phyloP scores from a whole-genome alignment of 2,797 vertebrate species.

The Sebastolobus alascanus region DNA sequence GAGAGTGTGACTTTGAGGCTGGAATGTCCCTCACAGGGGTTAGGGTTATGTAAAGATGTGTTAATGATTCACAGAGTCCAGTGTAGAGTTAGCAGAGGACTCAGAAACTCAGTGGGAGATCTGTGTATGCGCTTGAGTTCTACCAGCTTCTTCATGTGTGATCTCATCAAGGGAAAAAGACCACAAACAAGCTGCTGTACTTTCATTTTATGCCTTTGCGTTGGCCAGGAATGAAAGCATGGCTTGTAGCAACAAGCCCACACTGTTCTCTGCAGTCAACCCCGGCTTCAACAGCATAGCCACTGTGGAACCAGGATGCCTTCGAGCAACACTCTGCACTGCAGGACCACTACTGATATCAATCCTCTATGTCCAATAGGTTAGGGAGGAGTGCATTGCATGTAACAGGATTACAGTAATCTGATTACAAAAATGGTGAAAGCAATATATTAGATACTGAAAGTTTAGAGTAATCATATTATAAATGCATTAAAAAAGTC shows the following conservation, averaged over 20 bases:
- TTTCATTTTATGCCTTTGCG: slow-evolving; percentile 73
- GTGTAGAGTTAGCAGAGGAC: slow-evolving; percentile 43
- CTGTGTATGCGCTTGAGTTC: slow-evolving; percentile 40
- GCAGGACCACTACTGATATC: slow-evolving; percentile 51
- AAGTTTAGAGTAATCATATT: slow-evolving; percentile 12
- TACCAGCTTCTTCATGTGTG: slow-evolving; percentile 66
- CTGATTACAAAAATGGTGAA: slow-evolving; percentile 54
- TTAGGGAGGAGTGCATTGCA: slow-evolving; percentile 25
- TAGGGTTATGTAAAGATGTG: slow-evolving; percentile 55
- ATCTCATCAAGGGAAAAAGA: slow-evolving; percentile 72
- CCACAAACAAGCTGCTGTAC: slow-evolving; percentile 70
- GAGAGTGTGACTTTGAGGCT: slow-evolving; percentile 43
- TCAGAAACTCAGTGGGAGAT: slow-evolving; percentile 62
- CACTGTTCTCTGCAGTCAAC: slow-evolving; percentile 66
- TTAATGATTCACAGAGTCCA: slow-evolving; percentile 55
- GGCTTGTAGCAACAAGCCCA: slow-evolving; percentile 74
- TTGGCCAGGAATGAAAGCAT: slow-evolving; percentile 77
- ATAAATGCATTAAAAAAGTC: slow-evolving; percentile 3
- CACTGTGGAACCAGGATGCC: slow-evolving; percentile 54
- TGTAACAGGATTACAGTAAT: slow-evolving; percentile 57
- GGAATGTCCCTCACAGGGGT: slow-evolving; percentile 49
- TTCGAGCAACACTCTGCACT: slow-evolving; percentile 47
- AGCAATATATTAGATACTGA: slow-evolving; percentile 16
- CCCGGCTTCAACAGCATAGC: slow-evolving; percentile 52
- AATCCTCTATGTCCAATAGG: slow-evolving; percentile 36